phyloP scores from a whole-genome alignment of 2,797 vertebrate species.

The Sylvia borin region DNA sequence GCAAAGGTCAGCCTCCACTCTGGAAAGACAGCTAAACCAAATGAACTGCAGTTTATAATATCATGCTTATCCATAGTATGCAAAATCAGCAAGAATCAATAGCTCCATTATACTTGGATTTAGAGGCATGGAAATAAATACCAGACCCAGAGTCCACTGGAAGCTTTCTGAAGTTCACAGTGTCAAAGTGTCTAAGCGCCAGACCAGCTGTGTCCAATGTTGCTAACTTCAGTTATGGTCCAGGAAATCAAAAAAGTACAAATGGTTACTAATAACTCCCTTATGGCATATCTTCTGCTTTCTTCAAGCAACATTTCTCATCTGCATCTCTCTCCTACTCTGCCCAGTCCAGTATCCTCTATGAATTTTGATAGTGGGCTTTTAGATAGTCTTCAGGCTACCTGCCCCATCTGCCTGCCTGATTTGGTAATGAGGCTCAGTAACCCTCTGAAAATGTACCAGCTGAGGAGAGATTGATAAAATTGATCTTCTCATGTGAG shows the following conservation, averaged over 20 bases:
- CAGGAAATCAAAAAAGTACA: not conserved
- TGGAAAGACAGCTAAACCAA: not conserved
- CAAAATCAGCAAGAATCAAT: not conserved
- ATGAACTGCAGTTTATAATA: not conserved
- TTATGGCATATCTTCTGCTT: not conserved
- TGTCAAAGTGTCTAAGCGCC: not conserved
- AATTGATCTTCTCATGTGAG: accelerated
- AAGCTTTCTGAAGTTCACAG: not conserved
- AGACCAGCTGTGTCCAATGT: not conserved
- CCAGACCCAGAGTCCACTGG: not conserved
- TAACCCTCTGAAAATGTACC: not conserved
- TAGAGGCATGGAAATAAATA: not conserved
- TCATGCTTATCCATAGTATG: not conserved
- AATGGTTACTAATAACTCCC: not conserved
- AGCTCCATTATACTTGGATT: not conserved
- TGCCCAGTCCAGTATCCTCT: not conserved
- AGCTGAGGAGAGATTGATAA: not conserved
- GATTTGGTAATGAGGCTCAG: not conserved
- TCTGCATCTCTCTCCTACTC: not conserved
- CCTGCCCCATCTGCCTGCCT: not conserved
- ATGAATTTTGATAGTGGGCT: not conserved
- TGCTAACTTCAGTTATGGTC: not conserved
- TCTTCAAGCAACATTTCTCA: not conserved
- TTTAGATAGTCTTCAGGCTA: not conserved
- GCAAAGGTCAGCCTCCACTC: not conserved